Evolutionary conservation across 2,797 vertebrate genomes (phyloP).

Genomic region (Paedocypris micromegethes): DNA sequence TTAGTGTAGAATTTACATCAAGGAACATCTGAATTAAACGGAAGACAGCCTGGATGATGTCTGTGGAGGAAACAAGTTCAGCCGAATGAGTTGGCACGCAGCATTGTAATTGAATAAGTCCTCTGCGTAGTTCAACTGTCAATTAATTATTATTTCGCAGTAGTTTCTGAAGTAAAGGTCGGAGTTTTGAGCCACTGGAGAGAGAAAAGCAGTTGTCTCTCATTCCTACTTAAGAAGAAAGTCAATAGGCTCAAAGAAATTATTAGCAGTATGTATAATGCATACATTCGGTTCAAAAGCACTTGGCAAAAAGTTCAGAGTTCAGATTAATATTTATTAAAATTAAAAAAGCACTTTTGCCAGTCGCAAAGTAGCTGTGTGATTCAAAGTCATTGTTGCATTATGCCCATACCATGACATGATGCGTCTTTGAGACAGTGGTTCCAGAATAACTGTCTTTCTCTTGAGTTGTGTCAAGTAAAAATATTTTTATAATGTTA

Average conservation of each 20-base stretch:
- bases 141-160: constrained; percentile 52
- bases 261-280: constrained; percentile 32
- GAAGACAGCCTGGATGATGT: constrained; percentile 23
- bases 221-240: constrained; percentile 24
- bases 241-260: constrained; percentile 34
- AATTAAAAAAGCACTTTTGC: no score
- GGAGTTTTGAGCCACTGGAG: constrained; percentile 49
- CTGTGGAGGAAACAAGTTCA: constrained; percentile 18
- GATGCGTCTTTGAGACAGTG: no score
- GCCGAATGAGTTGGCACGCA: constrained; percentile 25
- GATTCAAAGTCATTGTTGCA: no score
- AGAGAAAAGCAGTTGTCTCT: constrained; percentile 38
- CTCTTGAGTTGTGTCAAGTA: no score
- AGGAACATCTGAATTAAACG: constrained; percentile 40
- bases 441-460: no score
- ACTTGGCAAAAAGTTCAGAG: no score
- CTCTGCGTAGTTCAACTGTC: constrained; percentile 40
- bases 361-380: no score
- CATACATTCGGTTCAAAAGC: no score
- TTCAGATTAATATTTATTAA: no score
- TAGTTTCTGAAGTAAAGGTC: constrained; percentile 42
- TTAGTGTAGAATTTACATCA: constrained; percentile 43
- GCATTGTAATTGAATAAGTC: constrained; percentile 45
- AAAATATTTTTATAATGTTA: no score
- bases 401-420: no score